These are phyloP conservation scores for Falcaria lacertinaria DNA, from an alignment of 2,888 invertebrate genomes.

Conservation along the genomic window DNA sequence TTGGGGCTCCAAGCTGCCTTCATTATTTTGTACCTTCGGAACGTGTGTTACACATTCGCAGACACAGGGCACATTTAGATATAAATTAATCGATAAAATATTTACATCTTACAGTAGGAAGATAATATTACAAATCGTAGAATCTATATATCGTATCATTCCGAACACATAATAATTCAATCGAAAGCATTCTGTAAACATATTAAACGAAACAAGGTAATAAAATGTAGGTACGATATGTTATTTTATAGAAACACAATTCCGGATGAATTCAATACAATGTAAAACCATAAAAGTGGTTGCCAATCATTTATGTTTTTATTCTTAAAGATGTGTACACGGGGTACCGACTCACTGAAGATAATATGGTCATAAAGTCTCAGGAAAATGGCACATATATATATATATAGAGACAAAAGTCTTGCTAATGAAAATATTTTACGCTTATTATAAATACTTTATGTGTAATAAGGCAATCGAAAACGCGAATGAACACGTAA, in stretches of 20 bases:
- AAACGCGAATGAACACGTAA: background rate
- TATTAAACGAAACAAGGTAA: background rate
- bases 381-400: constrained; percentile 20
- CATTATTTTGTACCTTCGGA: too few species aligned
- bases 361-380: too few species aligned
- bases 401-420: constrained; percentile 3
- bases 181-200: background rate
- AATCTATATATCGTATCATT: background rate
- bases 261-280: constrained; percentile 21
- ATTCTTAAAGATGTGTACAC: constrained; percentile 11
- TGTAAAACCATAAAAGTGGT: constrained; percentile 33
- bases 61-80: too few species aligned
- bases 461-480: background rate
- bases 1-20: too few species aligned
- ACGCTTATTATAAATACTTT: background rate
- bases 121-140: too few species aligned
- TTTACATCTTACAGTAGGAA: too few species aligned
- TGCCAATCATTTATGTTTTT: constrained; percentile 32
- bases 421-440: background rate
- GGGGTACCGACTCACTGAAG: too few species aligned
- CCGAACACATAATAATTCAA: background rate
- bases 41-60: too few species aligned
- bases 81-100: too few species aligned
- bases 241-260: constrained; percentile 11
- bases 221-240: constrained; percentile 20